These are phyloP conservation scores for Bombus confusus DNA, from an alignment of 1,140 invertebrate species.

Conservation along the genomic window DNA sequence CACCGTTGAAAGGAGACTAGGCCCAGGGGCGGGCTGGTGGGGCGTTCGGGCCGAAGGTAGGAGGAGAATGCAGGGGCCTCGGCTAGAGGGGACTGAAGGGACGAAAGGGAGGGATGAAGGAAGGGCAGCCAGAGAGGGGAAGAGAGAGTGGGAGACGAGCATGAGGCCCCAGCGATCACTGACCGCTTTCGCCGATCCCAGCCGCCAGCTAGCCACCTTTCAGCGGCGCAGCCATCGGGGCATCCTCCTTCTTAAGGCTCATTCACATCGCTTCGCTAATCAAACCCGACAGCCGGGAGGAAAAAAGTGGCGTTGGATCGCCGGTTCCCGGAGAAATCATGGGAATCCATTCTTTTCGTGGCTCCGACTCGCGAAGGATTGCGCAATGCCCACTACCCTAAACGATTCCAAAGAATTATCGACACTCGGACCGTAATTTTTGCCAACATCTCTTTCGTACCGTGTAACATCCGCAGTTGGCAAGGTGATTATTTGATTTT, in stretches of 20 bases:
- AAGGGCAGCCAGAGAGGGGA: neutral
- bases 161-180: conserved; percentile 69
- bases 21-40: conserved; percentile 48
- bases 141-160: conserved; percentile 43
- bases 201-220: conserved; percentile 72
- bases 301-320: conserved; percentile 37
- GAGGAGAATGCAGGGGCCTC: neutral
- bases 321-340: conserved; percentile 49
- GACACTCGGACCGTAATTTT: neutral
- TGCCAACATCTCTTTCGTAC: neutral
- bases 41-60: neutral
- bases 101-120: neutral
- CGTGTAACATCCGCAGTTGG: neutral
- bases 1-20: conserved; percentile 71
- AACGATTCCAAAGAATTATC: neutral
- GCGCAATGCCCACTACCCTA: conserved; percentile 4
- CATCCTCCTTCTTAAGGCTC: conserved; percentile 69
- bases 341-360: conserved; percentile 55
- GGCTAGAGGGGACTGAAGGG: neutral
- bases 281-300: conserved; percentile 58
- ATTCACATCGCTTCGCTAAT: conserved; percentile 71
- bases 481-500: neutral
- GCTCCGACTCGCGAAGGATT: neutral
- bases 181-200: conserved; percentile 70
- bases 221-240: conserved; percentile 68